Conservation (phyloP, 2,113 vertebrate species). For the Erythrocercus mccallii region DNA sequence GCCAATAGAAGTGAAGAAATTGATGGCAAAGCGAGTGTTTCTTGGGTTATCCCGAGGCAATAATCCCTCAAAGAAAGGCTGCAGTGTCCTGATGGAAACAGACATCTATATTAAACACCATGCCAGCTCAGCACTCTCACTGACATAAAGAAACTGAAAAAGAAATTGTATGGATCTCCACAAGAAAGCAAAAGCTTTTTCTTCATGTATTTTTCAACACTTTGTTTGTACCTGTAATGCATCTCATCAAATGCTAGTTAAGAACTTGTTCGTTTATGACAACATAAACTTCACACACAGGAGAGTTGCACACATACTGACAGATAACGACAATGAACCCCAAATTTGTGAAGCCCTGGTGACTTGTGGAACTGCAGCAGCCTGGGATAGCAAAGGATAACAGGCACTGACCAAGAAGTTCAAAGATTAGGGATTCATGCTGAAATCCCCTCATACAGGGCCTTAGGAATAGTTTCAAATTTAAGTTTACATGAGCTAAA, state of each 20-base stretch:
- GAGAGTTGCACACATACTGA: neutral
- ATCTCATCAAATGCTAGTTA: neutral
- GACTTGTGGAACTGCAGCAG: neutral
- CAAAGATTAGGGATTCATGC: neutral
- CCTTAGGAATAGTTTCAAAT: neutral
- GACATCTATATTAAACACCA: neutral
- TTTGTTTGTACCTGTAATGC: neutral
- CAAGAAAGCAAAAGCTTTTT: neutral
- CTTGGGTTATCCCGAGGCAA: constrained; percentile 96
- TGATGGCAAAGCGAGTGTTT: constrained; percentile 98
- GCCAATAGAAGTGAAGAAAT: constrained; percentile 98
- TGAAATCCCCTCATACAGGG: neutral
- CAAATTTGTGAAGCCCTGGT: neutral
- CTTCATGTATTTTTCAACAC: neutral
- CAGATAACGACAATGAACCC: neutral
- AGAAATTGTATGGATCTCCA: neutral
- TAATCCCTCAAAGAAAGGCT: constrained; percentile 92
- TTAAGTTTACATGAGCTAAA: neutral
- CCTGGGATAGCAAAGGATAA: neutral
- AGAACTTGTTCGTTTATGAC: neutral
- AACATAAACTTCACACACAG: neutral
- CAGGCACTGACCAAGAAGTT: neutral
- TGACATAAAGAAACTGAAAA: neutral
- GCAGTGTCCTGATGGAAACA: constrained; percentile 83
- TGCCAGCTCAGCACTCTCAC: neutral